phyloP scores from a whole-genome alignment of 1,140 invertebrate genomes.

The Cyclina sinensis region DNA sequence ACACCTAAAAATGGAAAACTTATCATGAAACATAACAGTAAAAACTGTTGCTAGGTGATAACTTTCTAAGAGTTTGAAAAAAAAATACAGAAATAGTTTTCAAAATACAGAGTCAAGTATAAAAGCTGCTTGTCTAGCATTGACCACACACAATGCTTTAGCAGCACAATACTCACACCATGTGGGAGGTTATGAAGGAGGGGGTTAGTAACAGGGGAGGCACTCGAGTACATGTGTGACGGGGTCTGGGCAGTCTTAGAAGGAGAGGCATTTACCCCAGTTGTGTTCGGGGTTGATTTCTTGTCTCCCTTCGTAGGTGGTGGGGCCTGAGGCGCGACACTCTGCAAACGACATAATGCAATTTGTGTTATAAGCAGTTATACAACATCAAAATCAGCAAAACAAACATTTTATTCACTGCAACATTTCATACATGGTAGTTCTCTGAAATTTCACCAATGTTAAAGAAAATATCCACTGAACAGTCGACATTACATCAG shows the following conservation, averaged over 20 bases:
- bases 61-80: too few species aligned
- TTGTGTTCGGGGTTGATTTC: conserved; percentile 75
- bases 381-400: conserved; percentile 40
- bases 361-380: conserved; percentile 33
- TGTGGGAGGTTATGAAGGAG: conserved; percentile 54
- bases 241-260: conserved; percentile 77
- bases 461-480: too few species aligned
- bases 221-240: conserved; percentile 58
- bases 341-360: conserved; percentile 72
- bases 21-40: too few species aligned
- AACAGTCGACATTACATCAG: too few species aligned
- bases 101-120: not conserved
- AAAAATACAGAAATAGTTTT: too few species aligned
- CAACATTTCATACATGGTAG: too few species aligned
- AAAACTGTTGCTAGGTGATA: too few species aligned
- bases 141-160: not conserved
- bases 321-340: conserved; percentile 73
- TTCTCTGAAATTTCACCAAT: too few species aligned
- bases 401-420: too few species aligned
- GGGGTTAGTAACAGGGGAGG: conserved; percentile 74
- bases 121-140: not conserved
- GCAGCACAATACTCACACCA: conserved; percentile 77
- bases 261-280: conserved; percentile 81
- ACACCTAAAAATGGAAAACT: too few species aligned
- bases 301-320: conserved; percentile 79